Evolutionary conservation across 2,797 vertebrate genomes (phyloP).

Genomic region (Pipistrellus nathusii): DNA sequence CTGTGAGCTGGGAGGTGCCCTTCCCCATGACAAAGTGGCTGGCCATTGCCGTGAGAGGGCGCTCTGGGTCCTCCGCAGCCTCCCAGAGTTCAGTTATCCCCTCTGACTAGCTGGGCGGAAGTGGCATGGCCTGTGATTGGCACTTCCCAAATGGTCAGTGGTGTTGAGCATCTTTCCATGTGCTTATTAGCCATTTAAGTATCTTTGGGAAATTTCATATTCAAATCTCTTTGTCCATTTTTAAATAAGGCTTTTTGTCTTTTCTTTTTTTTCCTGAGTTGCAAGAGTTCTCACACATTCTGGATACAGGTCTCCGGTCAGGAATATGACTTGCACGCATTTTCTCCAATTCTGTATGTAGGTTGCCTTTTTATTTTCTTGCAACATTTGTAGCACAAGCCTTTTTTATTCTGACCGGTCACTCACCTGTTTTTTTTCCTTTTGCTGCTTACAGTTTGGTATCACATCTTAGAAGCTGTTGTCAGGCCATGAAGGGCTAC

Average conservation of each 20-base stretch:
- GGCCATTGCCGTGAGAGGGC: fast-evolving
- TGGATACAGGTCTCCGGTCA: background rate
- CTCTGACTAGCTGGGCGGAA: background rate
- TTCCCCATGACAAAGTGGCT: background rate
- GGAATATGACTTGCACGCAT: background rate
- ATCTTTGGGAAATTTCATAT: background rate
- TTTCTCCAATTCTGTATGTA: background rate
- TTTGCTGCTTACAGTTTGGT: background rate
- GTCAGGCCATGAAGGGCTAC: background rate
- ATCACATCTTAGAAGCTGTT: background rate
- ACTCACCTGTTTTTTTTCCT: background rate
- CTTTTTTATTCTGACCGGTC: background rate
- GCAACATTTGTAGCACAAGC: background rate
- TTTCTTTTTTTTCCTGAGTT: background rate
- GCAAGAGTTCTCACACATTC: background rate
- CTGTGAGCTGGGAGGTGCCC: too few species aligned
- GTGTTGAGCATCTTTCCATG: background rate
- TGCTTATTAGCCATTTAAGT: background rate
- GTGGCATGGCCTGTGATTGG: background rate
- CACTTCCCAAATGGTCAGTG: background rate
- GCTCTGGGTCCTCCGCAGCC: background rate
- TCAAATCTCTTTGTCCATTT: background rate
- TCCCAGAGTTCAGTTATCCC: too few species aligned
- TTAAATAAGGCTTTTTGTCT: background rate
- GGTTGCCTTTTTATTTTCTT: background rate